phyloP scores from a whole-genome alignment of 2,113 vertebrate genomes.

The Melanotaenia duboulayi region DNA sequence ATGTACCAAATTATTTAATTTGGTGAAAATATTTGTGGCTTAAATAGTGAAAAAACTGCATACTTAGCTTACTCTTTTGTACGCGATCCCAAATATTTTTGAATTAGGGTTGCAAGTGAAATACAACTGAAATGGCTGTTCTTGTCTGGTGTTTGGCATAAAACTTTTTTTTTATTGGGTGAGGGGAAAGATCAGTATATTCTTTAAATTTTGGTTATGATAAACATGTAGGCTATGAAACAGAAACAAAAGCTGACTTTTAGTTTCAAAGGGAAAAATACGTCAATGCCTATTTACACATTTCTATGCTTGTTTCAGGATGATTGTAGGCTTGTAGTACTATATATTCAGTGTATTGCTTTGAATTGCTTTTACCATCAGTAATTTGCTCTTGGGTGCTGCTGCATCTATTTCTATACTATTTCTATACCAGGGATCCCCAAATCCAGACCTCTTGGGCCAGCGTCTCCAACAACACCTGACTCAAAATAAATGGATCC shows the following conservation, averaged over 20 bases:
- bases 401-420: neutral
- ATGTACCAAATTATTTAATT: no score
- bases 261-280: neutral
- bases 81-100: no score
- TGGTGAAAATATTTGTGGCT: no score
- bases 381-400: neutral
- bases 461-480: no score
- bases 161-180: neutral
- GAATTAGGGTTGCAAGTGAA: no score
- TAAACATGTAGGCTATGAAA: neutral
- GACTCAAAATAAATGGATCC: no score
- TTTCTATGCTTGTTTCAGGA: neutral
- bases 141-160: neutral
- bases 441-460: no score
- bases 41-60: no score
- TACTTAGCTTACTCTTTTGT: no score
- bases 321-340: neutral
- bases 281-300: neutral
- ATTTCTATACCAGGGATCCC: neutral
- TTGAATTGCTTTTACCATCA: constrained; percentile 15
- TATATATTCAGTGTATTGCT: constrained; percentile 2
- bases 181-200: neutral
- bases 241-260: neutral
- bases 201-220: neutral
- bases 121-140: neutral